Percentiles rank a stretch among this genome's conserved stretches.
Evolutionary conservation across 2,888 invertebrate genomes (phyloP).

Genomic region (Cosmorhoe ocellata): DNA sequence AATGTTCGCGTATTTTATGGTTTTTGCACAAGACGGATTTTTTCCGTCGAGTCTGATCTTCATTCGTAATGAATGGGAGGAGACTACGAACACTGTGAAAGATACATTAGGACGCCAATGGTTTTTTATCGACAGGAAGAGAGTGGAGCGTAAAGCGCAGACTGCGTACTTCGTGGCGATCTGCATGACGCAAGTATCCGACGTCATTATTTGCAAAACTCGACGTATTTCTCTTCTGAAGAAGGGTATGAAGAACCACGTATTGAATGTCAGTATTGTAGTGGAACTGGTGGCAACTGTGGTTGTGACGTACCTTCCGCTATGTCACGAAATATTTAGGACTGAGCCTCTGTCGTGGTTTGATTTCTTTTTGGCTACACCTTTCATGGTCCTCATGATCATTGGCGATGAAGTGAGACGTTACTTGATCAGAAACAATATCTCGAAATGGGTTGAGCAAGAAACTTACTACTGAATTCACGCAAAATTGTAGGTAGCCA

Average conservation of each 20-base stretch:
- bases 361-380: slow-evolving; percentile 88
- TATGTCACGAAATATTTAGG: slow-evolving; percentile 85
- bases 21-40: slow-evolving; percentile 91
- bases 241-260: slow-evolving; percentile 89
- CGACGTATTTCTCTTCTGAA: slow-evolving; percentile 87
- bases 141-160: slow-evolving; percentile 87
- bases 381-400: slow-evolving; percentile 89
- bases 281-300: slow-evolving; percentile 85
- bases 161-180: slow-evolving; percentile 91
- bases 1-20: slow-evolving; percentile 90
- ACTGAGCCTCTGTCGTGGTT: slow-evolving; percentile 86
- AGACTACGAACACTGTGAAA: slow-evolving; percentile 79
- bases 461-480: slow-evolving; percentile 90
- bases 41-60: slow-evolving; percentile 85
- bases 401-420: slow-evolving; percentile 88
- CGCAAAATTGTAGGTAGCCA: too few relatives aligned
- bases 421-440: slow-evolving; percentile 85
- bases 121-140: slow-evolving; percentile 86
- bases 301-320: slow-evolving; percentile 86
- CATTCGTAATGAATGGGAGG: slow-evolving; percentile 88
- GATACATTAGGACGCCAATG: slow-evolving; percentile 91
- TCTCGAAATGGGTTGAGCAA: slow-evolving; percentile 87
- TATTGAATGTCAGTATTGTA: slow-evolving; percentile 83
- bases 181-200: slow-evolving; percentile 89
- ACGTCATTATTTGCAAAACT: slow-evolving; percentile 90